Conservation (phyloP, 2,888 invertebrate species). For the Rhingia rostrata region DNA sequence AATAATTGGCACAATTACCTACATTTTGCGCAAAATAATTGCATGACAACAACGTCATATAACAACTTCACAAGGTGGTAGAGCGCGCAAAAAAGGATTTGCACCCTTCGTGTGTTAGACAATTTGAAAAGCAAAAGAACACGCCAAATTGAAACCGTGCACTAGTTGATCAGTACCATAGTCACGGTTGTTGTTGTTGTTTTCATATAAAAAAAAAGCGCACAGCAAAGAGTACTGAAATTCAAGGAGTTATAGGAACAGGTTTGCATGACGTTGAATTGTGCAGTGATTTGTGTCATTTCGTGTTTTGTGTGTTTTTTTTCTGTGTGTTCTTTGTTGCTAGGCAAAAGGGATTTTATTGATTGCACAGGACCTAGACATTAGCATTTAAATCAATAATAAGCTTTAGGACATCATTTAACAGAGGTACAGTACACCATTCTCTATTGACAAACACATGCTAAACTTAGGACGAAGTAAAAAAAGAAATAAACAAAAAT, state of each 20-base stretch:
- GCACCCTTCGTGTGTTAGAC: conserved; percentile 39
- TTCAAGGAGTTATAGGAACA: conserved; percentile 26
- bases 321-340: conserved; percentile 18
- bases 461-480: conserved; percentile 35
- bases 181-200: conserved; percentile 32
- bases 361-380: conserved; percentile 47
- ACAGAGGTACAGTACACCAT: conserved; percentile 5
- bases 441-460: conserved; percentile 34
- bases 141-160: conserved; percentile 42
- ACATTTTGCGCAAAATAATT: conserved; percentile 54
- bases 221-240: background rate
- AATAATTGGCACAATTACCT: conserved; percentile 66
- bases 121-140: conserved; percentile 43
- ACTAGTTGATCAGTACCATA: conserved; percentile 48
- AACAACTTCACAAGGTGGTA: conserved; percentile 27
- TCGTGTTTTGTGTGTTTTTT: background rate
- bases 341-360: conserved; percentile 31
- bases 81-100: conserved; percentile 47
- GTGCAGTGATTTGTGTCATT: conserved; percentile 45
- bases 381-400: conserved; percentile 20
- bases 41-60: conserved; percentile 61
- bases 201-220: conserved; percentile 7
- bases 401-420: conserved; percentile 32
- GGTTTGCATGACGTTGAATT: conserved; percentile 13
- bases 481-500: conserved; percentile 24